Conservation (phyloP, 2,797 vertebrate species). For the Etheostoma perlongum region DNA sequence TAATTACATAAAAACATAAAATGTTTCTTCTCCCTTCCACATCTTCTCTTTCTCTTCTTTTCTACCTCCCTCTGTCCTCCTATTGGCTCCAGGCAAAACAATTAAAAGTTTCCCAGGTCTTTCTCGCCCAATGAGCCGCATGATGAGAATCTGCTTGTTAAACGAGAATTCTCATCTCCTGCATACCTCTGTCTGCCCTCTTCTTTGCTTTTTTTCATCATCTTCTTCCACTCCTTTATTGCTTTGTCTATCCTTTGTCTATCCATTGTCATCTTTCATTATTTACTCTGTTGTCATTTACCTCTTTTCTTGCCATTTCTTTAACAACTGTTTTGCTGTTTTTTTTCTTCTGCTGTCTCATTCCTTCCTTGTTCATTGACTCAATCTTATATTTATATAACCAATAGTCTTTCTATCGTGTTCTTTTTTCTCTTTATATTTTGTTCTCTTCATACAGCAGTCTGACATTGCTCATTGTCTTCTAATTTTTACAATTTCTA, state of each 20-base stretch:
- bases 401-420: neutral
- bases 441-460: neutral
- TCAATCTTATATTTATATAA: neutral
- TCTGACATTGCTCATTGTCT: neutral
- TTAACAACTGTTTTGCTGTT: neutral
- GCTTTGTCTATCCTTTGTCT: neutral
- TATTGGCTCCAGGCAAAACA: conserved; percentile 72
- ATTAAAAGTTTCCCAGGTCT: conserved; percentile 82
- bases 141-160: conserved; percentile 80
- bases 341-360: neutral
- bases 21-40: conserved; percentile 8
- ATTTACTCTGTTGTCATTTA: neutral
- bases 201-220: conserved; percentile 32
- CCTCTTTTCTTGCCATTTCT: neutral
- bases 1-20: conserved; percentile 5
- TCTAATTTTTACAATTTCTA: neutral
- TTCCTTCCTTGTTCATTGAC: neutral
- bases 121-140: conserved; percentile 80
- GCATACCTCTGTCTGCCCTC: conserved; percentile 25
- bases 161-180: conserved; percentile 58
- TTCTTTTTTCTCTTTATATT: neutral
- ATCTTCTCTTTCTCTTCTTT: neutral
- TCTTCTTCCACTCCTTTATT: conserved; percentile 6
- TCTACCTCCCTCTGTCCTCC: conserved; percentile 19
- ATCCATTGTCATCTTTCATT: conserved; percentile 1